phyloP scores from a whole-genome alignment of 2,113 vertebrate genomes.

The Myiozetetes cayanensis region DNA sequence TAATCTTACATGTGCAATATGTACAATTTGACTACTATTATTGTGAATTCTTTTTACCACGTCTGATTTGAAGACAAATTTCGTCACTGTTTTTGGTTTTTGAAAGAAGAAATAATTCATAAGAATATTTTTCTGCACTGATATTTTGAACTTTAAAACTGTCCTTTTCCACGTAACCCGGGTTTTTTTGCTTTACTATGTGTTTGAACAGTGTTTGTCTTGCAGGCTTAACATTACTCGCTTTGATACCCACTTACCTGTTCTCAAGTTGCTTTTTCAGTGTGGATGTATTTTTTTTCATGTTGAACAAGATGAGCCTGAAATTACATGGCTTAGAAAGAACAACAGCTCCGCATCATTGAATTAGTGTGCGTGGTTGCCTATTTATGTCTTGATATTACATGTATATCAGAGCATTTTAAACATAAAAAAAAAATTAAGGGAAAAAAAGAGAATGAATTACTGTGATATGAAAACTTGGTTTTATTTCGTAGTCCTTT shows the following conservation, averaged over 20 bases:
- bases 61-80: not conserved
- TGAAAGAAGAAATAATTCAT: not conserved
- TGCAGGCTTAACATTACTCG: not conserved
- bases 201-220: not conserved
- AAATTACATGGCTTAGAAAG: not conserved
- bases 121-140: not conserved
- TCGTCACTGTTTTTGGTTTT: not conserved
- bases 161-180: not conserved
- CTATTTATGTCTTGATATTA: not conserved
- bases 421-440: not conserved
- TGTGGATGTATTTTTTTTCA: not conserved
- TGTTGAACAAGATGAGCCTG: not conserved
- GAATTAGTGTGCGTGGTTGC: not conserved
- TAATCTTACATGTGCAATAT: not conserved
- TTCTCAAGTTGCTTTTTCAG: not conserved
- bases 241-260: not conserved
- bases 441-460: not conserved
- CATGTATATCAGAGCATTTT: not conserved
- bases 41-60: not conserved
- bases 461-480: not conserved
- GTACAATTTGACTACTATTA: not conserved
- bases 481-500: conserved; percentile 8
- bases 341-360: not conserved
- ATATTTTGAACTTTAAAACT: not conserved
- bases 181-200: not conserved